These are phyloP conservation scores for Cossypha niveicapilla DNA, from an alignment of 2,797 vertebrate genomes.

Conservation along the genomic window DNA sequence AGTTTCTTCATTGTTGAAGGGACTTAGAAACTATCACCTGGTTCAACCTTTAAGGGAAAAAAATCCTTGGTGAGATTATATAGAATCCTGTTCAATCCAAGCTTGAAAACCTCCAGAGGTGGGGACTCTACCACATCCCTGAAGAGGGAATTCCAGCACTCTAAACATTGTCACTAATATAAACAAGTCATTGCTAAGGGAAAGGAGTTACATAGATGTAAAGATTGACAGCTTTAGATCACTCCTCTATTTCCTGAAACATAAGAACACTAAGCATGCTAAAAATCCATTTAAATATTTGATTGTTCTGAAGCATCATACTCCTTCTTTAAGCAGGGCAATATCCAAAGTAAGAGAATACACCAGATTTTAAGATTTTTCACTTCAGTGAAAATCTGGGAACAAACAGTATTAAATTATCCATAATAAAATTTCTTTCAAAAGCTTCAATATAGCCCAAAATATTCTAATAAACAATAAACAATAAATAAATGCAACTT, in stretches of 20 bases:
- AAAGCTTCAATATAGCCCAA: neutral
- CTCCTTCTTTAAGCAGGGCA: neutral
- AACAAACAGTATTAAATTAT: neutral
- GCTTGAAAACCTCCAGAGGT: neutral
- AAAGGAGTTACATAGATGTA: neutral
- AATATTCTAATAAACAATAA: neutral
- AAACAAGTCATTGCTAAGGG: neutral
- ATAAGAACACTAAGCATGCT: neutral
- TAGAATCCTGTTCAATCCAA: neutral
- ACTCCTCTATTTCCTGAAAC: neutral
- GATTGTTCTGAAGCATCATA: neutral
- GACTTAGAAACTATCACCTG: neutral
- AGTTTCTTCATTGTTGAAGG: neutral
- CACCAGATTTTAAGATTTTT: neutral
- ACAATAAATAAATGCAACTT: neutral
- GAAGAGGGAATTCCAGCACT: neutral
- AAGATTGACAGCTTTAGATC: neutral
- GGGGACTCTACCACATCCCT: no score
- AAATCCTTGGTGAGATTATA: neutral
- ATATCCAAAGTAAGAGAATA: neutral
- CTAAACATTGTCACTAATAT: neutral
- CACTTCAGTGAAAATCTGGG: neutral
- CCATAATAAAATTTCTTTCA: neutral
- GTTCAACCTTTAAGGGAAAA: neutral
- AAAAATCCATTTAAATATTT: neutral